Evolutionary conservation across 2,113 vertebrate genomes (phyloP).

Genomic region (Ursus arctos): DNA sequence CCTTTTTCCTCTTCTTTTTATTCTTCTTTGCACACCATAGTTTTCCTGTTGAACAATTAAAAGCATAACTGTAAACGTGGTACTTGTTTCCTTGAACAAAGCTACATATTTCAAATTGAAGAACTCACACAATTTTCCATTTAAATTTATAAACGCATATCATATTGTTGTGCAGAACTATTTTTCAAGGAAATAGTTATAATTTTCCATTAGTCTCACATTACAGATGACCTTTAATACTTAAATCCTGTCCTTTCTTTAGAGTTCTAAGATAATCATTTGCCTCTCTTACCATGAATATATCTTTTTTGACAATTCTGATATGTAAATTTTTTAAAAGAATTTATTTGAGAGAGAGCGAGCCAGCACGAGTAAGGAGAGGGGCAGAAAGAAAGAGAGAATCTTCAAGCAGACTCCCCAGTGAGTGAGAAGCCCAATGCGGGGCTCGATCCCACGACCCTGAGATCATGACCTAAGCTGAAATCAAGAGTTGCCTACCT

Average conservation of each 20-base stretch:
- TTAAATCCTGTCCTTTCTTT: slow-evolving; percentile 19
- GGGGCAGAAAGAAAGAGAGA: neutral
- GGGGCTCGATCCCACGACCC: neutral
- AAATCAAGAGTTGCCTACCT: neutral
- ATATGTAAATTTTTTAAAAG: neutral
- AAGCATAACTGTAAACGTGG: slow-evolving; percentile 53
- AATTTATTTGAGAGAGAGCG: neutral
- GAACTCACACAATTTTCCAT: slow-evolving; percentile 47
- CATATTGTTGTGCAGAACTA: neutral
- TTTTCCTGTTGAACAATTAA: slow-evolving; percentile 90
- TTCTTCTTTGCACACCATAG: slow-evolving; percentile 96
- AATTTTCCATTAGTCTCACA: slow-evolving; percentile 43
- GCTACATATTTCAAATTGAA: slow-evolving; percentile 49
- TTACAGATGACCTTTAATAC: slow-evolving; percentile 1
- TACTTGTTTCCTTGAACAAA: slow-evolving; percentile 59
- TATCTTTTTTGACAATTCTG: slow-evolving; percentile 40
- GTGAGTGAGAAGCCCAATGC: neutral
- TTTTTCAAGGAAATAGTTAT: slow-evolving; percentile 52
- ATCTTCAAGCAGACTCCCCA: neutral
- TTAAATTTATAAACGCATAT: slow-evolving; percentile 28
- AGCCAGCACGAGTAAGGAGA: neutral
- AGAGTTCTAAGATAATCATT: slow-evolving; percentile 28
- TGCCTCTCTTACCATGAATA: slow-evolving; percentile 15
- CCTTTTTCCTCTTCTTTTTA: slow-evolving; percentile 96
- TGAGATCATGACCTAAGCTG: neutral